A percentile compares a stretch with the other conserved stretches of the same genome.
phyloP scores from a whole-genome alignment of 2,888 invertebrate genomes.

The Busseola fusca region DNA sequence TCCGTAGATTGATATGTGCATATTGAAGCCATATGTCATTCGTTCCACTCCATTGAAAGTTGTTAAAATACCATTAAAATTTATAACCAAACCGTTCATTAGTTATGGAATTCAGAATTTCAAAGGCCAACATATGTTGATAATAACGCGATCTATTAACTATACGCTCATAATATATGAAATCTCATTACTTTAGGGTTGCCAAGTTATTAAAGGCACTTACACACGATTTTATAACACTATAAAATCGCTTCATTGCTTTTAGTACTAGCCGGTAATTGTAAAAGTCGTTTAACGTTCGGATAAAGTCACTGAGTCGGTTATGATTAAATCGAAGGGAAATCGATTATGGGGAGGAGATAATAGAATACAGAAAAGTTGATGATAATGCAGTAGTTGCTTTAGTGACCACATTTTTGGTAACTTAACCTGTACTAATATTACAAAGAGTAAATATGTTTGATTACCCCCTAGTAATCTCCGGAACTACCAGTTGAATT shows the following conservation, averaged over 20 bases:
- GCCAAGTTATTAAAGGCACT: conserved; percentile 61
- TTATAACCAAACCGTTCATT: conserved; percentile 10
- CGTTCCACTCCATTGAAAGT: neutral
- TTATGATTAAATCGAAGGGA: conserved; percentile 53
- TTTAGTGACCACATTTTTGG: neutral
- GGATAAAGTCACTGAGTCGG: conserved; percentile 57
- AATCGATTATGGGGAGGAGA: conserved; percentile 46
- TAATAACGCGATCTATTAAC: conserved; percentile 35
- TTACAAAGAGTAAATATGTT: too few relatives aligned
- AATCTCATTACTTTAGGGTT: conserved; percentile 53
- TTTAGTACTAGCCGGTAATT: conserved; percentile 63
- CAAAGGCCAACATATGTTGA: conserved; percentile 32
- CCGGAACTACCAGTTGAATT: too few relatives aligned
- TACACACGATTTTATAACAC: conserved; percentile 58
- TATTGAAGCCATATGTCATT: neutral
- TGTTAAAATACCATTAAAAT: conserved; percentile 11
- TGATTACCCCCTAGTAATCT: too few relatives aligned
- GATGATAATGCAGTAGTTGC: conserved; percentile 4
- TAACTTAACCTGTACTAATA: neutral
- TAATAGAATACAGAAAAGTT: conserved; percentile 17
- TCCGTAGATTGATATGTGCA: neutral
- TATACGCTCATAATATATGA: conserved; percentile 29
- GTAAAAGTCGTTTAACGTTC: conserved; percentile 61
- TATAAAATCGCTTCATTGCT: conserved; percentile 60
- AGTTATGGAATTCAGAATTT: conserved; percentile 12